phyloP scores from a whole-genome alignment of 2,888 invertebrate genomes.

The Allygus modestus region DNA sequence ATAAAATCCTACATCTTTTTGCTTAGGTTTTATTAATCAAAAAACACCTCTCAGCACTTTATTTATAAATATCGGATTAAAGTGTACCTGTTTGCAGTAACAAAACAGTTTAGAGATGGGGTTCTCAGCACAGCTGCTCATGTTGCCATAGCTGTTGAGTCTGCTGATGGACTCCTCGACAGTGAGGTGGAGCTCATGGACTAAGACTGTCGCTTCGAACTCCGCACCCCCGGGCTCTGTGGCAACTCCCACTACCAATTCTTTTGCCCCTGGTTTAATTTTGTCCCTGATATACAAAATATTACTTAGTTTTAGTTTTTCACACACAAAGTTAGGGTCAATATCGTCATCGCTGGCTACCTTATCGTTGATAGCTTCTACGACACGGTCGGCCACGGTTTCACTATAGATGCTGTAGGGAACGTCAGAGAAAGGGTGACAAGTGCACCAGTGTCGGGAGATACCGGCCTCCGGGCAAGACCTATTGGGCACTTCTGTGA shows the following conservation, averaged over 20 bases:
- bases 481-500: conserved; percentile 78
- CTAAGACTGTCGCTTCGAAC: conserved; percentile 82
- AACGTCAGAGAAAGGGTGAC: conserved; percentile 73
- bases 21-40: too few relatives aligned
- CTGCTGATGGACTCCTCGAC: conserved; percentile 80
- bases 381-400: not conserved
- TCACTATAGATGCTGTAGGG: not conserved
- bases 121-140: conserved; percentile 77
- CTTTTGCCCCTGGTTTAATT: not conserved
- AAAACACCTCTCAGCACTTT: too few relatives aligned
- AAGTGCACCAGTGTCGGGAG: conserved; percentile 86
- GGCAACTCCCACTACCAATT: conserved; percentile 73
- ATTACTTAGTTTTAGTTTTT: conserved; percentile 72
- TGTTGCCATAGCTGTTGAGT: conserved; percentile 76
- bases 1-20: too few relatives aligned
- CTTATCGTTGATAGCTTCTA: not conserved
- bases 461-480: conserved; percentile 84
- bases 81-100: conserved; percentile 73
- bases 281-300: conserved; percentile 76
- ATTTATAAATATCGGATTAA: too few relatives aligned
- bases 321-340: not conserved
- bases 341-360: not conserved
- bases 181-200: conserved; percentile 71
- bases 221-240: conserved; percentile 81
- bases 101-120: conserved; percentile 78